Evolutionary conservation across 2,797 vertebrate species (phyloP), one percentile per base, ranked within the genome.

Genomic region (Diglossa cyanea): DNA sequence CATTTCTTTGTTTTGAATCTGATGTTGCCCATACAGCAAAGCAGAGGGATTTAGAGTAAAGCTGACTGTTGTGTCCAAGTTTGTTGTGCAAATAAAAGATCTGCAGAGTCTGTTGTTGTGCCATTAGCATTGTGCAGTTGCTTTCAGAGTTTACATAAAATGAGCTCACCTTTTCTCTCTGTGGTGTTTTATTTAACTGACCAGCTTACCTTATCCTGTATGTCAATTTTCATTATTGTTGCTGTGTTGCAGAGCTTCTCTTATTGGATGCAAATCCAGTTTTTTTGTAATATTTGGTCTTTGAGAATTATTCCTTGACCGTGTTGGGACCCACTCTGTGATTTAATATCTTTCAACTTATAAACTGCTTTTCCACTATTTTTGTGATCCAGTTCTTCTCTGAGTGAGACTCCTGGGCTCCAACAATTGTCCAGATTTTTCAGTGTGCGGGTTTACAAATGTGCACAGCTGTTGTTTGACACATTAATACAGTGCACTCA

Each of bases 31-130:
- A 4, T 45, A 44, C 31, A 88, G 71, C 66, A 55, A 73, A 76
- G 61, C 77, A 82, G 68, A 82, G 92, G 93, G 93, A 91, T 93
- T 96, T 95, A 94, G 75, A 60, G 35, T 71, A 91, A 33, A 95
- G 94, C 91, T 88, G 86, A 35, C 89, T 91, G 81, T 84, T 85
- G 44, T 88, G 53, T 77, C 63, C 78, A 77, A 83, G 86, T 57
- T 50, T 63, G 63, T 72, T 74, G 63, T 68, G 51, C 30, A 67
- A 94, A 96, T 92, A 91, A 93, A 97, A 86, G 86, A 78, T 50
- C 66, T 94, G 95, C 83, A 90, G 51, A 65, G 33, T 94, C 91
- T 72, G 47, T 82, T 88, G 77, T 81, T 88, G 60, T 77, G 85
- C 66, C 63, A 5, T 84, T 75, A 73, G 44, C 68, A 44, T 51